Conservation (phyloP, 37 sponge, comb jelly and placozoan genomes). For the Spongilla lacustris region DNA sequence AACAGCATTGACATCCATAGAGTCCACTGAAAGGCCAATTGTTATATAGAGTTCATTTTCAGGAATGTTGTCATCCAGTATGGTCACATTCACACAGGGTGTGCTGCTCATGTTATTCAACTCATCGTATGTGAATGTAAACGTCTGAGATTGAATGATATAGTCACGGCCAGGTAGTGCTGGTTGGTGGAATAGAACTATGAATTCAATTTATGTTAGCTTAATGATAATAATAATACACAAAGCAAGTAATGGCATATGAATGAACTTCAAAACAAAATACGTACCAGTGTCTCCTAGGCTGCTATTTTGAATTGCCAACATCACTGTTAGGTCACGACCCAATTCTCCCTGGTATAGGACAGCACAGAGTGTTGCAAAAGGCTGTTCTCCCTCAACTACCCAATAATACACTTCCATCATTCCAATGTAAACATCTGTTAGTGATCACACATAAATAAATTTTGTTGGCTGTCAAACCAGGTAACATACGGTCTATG, state of each 20-base stretch:
- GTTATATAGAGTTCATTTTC: neutral
- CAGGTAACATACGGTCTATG: too few species aligned
- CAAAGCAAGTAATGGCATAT: too few species aligned
- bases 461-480: too few species aligned
- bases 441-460: too few species aligned
- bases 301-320: neutral
- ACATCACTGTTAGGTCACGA: neutral
- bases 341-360: neutral
- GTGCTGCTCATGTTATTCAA: neutral
- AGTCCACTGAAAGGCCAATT: neutral
- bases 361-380: neutral
- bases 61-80: neutral
- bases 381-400: neutral
- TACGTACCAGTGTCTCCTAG: neutral
- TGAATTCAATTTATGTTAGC: too few species aligned
- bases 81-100: neutral
- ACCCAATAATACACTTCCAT: neutral
- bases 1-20: neutral
- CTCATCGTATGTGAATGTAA: neutral
- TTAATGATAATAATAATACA: too few species aligned
- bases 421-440: neutral
- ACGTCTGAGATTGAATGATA: neutral
- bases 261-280: neutral
- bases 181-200: too few species aligned
- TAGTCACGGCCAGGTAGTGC: neutral